Evolutionary conservation across 2,888 invertebrate species (phyloP).

Genomic region (Euproctis similis): DNA sequence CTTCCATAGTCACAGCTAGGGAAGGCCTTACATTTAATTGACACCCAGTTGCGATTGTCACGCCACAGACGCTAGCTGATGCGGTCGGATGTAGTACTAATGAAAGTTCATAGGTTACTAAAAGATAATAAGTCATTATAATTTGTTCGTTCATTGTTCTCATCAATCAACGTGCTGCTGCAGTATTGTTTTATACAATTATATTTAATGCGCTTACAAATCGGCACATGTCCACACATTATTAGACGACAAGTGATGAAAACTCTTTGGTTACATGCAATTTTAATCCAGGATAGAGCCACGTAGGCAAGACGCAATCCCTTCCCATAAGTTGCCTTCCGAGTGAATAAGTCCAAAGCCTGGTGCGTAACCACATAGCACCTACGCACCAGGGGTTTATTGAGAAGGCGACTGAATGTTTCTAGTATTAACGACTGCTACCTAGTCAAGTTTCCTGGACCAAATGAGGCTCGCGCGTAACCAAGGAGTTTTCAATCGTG

Average conservation of each 20-base stretch:
- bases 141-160: constrained; percentile 23
- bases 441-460: no score
- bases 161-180: constrained; percentile 18
- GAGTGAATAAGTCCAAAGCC: no score
- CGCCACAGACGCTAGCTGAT: constrained; percentile 21
- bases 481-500: constrained; percentile 30
- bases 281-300: no score
- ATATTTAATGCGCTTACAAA: constrained; percentile 25
- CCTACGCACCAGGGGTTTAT: no score
- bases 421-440: no score
- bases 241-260: constrained; percentile 25
- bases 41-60: constrained; percentile 49
- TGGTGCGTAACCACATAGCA: no score
- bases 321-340: no score
- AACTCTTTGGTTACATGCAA: constrained; percentile 31
- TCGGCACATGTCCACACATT: constrained; percentile 60
- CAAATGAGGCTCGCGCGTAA: constrained; percentile 20
- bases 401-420: no score
- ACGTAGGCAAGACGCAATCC: no score
- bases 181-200: constrained; percentile 25
- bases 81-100: constrained; percentile 45
- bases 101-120: constrained; percentile 58
- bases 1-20: constrained; percentile 51
- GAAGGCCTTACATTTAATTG: constrained; percentile 69
- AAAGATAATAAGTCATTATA: constrained; percentile 38